Percentiles rank a stretch among this genome's conserved stretches.
These are phyloP conservation scores for Bombus pascuorum DNA, from an alignment of 1,140 invertebrate genomes.

Conservation along the genomic window DNA sequence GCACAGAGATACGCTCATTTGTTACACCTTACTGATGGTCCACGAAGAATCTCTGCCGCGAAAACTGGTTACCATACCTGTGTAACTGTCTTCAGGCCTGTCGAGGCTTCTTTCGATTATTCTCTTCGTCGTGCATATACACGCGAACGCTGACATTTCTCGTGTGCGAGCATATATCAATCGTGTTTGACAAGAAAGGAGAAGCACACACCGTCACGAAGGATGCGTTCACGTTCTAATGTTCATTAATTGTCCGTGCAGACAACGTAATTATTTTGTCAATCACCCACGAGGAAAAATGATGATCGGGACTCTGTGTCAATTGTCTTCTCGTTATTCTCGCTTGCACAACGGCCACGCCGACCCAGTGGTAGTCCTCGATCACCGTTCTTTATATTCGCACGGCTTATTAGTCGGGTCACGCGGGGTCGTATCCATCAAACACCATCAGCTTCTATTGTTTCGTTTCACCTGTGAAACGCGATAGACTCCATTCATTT, in stretches of 20 bases:
- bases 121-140: neutral
- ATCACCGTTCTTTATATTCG: conserved; percentile 63
- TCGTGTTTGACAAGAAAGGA: neutral
- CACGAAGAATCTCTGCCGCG: neutral
- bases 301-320: conserved; percentile 37
- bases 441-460: conserved; percentile 69
- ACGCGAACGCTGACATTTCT: conserved; percentile 20
- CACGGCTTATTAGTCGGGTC: conserved; percentile 69
- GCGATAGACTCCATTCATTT: conserved; percentile 35
- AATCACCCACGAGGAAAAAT: conserved; percentile 49
- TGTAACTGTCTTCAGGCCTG: neutral
- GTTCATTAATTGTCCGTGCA: conserved; percentile 49
- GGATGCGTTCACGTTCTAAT: conserved; percentile 12
- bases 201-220: neutral
- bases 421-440: conserved; percentile 69
- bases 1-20: neutral
- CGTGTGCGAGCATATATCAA: conserved; percentile 27
- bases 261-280: conserved; percentile 65
- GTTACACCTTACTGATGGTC: neutral
- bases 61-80: conserved; percentile 11
- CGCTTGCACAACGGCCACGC: conserved; percentile 19
- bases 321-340: conserved; percentile 54
- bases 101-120: neutral
- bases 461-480: conserved; percentile 64
- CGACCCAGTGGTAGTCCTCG: conserved; percentile 39